Evolutionary conservation across 1,140 invertebrate species (phyloP), one percentile per base, ranked within the genome.

Genomic region (Palaemon carinicauda): DNA sequence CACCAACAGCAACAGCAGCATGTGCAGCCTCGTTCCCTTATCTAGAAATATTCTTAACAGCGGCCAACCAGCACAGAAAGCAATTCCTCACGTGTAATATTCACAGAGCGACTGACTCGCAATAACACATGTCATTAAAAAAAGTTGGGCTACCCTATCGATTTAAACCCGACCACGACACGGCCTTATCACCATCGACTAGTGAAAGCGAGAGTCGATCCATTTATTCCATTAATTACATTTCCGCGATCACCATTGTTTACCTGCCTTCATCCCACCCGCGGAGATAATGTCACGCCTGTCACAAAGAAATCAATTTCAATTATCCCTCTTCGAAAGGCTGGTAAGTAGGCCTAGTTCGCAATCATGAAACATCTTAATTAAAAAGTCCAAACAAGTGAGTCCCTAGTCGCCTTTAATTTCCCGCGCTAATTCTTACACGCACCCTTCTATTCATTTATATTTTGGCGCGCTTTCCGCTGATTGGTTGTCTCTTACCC

Each of bases 341-440:
- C 50, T 27, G 51, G 50, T 31, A 75, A 74, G 51, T 82, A 82
- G 81, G 81, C 81, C 81, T 82, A 82, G 51, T 74, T 29, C 52
- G 69, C 81, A 82, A 82, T 82, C 81, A 75, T 52, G 50, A 54
- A 53, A 27, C 33, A 82, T 82, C 81, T 82, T 82, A 82, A 82
- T 82, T 82, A 82, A 82, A 82, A 82, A 82, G 73, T 82, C 69
- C 71, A 75, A 71, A 69, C 71, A 69, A 73, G 60, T 52, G 77
- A 53, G 77, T 17, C 24, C 65, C 51, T 24, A 52, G 41, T 51
- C 51, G 29, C 71, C 60, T 82, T 82, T 82, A 82, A 82, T 82
- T 82, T 82, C 81, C 81, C 81, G 51, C 81, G 71, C 81, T 82
- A 82, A 82, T 82, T 82, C 81, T 82, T 82, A 82, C 81, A 69